Conservation (phyloP, 2,797 vertebrate species). For the Melopsittacus undulatus region DNA sequence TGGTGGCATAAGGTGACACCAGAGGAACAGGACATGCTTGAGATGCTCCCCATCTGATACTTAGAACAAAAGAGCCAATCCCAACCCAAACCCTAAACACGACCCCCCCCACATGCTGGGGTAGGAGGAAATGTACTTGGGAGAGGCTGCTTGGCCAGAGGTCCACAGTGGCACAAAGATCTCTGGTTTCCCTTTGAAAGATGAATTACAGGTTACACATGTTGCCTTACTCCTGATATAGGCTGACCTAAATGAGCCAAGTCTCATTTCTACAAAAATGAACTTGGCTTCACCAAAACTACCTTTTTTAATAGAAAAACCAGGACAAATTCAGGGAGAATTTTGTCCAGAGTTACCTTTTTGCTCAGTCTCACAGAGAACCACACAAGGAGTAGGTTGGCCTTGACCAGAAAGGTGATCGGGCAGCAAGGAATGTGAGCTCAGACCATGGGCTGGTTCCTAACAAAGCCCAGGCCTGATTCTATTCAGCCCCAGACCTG, state of each 20-base stretch:
- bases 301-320: neutral
- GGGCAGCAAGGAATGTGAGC: neutral
- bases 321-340: neutral
- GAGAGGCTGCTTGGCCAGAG: neutral
- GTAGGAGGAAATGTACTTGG: fast-evolving
- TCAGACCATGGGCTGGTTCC: fast-evolving
- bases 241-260: neutral
- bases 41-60: neutral
- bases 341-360: neutral
- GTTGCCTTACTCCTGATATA: neutral
- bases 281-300: neutral
- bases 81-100: fast-evolving
- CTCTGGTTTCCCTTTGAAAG: neutral
- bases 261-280: neutral
- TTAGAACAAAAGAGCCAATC: neutral
- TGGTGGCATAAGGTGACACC: neutral
- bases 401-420: neutral
- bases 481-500: neutral
- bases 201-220: neutral
- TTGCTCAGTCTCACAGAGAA: neutral
- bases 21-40: neutral
- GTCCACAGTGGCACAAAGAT: fast-evolving
- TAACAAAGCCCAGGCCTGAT: neutral
- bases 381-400: neutral
- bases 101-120: fast-evolving